Evolutionary conservation across 2,113 vertebrate genomes (phyloP), one percentile per base, ranked within the genome.

Genomic region (Hepsetus odoe): DNA sequence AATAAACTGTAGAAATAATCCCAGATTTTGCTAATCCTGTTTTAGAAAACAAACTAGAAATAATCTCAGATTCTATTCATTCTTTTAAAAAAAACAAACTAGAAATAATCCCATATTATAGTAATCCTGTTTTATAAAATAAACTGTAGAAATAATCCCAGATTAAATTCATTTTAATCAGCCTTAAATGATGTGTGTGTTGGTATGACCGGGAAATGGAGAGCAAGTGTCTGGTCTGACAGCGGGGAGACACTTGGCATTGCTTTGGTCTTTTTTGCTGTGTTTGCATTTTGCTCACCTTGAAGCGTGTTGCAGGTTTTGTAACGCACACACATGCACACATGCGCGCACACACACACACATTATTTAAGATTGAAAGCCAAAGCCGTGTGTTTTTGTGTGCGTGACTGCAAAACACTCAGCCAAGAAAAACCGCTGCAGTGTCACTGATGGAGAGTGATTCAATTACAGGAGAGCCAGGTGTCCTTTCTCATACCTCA

Each of bases 391-490:
- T n/a, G n/a, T n/a, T n/a, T n/a, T n/a, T n/a, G n/a, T n/a, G n/a
- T n/a, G n/a, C n/a, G n/a, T n/a, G n/a, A n/a, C n/a, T n/a, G n/a
- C n/a, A n/a, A n/a, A n/a, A 72, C 46, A 33, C 26, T 35, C 40
- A 38, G 58, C 35, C 46, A 56, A 82, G 68, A 77, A 58, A 72
- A 55, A 28, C 68, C 59, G 49, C 80, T 35, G 68, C 67, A 72
- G 74, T 42, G 22, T 77, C 61, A 73, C 66, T 67, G 74, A 77
- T 51, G 65, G 64, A 38, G 32, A 67, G 68, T 82, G 69, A 72
- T 82, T 77, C 38, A 67, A 72, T 77, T 82, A 77, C 56, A 76
- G 51, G 11, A 68, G 26, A 72, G 56, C 74, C 51, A 65, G 49
- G 49, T 82, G 80, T 82, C 69, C 67, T 67, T 20, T 77, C 65